Conservation (phyloP, 2,113 vertebrate genomes). For the Corynorhinus townsendii region DNA sequence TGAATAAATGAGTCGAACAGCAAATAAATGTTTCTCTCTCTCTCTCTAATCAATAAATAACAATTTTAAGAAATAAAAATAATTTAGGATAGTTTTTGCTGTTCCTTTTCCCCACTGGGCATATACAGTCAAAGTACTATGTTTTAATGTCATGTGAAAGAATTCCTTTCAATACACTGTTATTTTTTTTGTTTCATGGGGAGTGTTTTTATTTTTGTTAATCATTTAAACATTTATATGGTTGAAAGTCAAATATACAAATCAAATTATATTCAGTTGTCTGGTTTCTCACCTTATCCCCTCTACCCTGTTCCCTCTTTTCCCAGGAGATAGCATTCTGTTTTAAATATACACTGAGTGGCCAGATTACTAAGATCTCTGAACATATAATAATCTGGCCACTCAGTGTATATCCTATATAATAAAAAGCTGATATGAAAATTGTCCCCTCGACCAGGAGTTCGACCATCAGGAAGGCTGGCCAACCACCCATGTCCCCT, state of each 20-base stretch:
- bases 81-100: neutral
- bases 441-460: too few relatives aligned
- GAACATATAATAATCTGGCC: too few relatives aligned
- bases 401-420: too few relatives aligned
- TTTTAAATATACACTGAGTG: neutral
- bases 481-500: too few relatives aligned
- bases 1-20: too few relatives aligned
- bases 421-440: too few relatives aligned
- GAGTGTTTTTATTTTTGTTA: neutral
- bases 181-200: slow-evolving; percentile 8
- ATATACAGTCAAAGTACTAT: neutral
- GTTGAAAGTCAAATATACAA: slow-evolving; percentile 21
- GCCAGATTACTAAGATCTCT: too few relatives aligned
- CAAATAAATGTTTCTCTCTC: too few relatives aligned
- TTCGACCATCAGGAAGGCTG: too few relatives aligned
- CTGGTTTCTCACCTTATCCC: neutral
- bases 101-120: neutral
- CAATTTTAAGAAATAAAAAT: too few relatives aligned
- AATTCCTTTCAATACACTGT: neutral
- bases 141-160: neutral
- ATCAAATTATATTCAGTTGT: slow-evolving; percentile 19
- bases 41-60: too few relatives aligned
- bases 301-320: neutral
- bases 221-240: neutral
- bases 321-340: neutral